These are phyloP conservation scores for Callorhinus ursinus DNA, from an alignment of 2,113 vertebrate species.

Conservation along the genomic window DNA sequence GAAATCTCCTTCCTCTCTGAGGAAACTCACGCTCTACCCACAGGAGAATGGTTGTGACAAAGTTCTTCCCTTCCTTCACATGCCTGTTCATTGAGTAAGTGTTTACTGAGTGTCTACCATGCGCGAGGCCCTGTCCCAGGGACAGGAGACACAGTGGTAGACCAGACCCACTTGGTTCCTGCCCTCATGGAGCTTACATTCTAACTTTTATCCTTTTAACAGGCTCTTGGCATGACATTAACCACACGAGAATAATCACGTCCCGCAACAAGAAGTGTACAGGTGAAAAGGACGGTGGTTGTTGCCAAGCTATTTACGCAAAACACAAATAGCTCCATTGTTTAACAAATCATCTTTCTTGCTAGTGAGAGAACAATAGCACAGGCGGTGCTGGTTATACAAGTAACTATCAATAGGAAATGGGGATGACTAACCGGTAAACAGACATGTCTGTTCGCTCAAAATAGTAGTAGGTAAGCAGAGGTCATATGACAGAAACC, in stretches of 20 bases:
- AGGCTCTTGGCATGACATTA: not conserved
- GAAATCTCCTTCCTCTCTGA: not conserved
- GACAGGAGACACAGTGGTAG: not conserved
- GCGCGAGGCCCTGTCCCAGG: not conserved
- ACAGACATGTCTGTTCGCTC: not conserved
- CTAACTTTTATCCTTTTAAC: not conserved
- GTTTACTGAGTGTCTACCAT: not conserved
- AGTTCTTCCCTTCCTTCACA: not conserved
- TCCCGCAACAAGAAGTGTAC: not conserved
- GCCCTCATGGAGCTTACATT: not conserved
- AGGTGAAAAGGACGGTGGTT: not conserved
- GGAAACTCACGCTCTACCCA: not conserved
- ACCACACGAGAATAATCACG: not conserved
- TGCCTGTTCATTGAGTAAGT: not conserved
- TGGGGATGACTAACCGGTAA: not conserved
- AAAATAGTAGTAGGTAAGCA: not conserved
- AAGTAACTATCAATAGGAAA: not conserved
- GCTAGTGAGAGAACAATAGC: not conserved
- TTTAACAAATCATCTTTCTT: not conserved
- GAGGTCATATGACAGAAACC: not conserved
- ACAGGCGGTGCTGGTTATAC: not conserved
- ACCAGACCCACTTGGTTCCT: not conserved
- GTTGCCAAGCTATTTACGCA: not conserved
- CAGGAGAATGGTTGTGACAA: not conserved
- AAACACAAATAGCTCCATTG: not conserved